Conservation (phyloP, 2,113 vertebrate species). For the Herpetotheres cachinnans region DNA sequence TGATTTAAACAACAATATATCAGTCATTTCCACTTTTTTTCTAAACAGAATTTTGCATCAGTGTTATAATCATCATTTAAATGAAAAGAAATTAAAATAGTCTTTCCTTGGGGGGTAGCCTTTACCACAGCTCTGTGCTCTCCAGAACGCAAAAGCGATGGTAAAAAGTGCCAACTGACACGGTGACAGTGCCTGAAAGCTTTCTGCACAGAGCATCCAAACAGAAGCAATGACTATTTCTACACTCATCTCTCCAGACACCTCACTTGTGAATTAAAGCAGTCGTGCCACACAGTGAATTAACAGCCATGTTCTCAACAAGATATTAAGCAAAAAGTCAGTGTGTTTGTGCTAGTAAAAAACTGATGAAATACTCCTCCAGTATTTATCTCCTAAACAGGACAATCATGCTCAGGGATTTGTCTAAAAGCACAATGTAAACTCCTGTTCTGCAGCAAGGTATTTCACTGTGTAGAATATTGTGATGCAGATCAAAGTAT, state of each 20-base stretch:
- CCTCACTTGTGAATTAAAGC: background rate
- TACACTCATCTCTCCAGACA: background rate
- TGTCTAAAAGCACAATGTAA: background rate
- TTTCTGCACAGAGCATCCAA: background rate
- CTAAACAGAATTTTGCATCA: background rate
- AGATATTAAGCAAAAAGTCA: background rate
- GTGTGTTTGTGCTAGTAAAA: background rate
- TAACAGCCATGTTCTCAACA: background rate
- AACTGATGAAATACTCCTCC: background rate
- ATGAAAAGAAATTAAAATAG: background rate
- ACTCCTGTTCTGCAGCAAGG: background rate
- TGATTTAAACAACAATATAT: background rate
- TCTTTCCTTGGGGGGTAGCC: background rate
- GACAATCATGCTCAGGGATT: accelerated
- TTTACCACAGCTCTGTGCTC: background rate
- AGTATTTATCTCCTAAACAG: background rate
- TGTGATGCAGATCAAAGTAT: background rate
- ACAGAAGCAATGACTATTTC: background rate
- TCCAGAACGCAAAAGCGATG: background rate
- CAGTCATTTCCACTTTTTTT: background rate
- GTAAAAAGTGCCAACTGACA: background rate
- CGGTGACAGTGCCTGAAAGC: background rate
- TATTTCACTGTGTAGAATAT: background rate
- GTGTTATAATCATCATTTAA: background rate
- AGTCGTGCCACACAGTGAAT: background rate